Base-by-base conservation (phyloP, 1,140 invertebrate genomes). In the Drosophila sulfurigaster region DNA sequence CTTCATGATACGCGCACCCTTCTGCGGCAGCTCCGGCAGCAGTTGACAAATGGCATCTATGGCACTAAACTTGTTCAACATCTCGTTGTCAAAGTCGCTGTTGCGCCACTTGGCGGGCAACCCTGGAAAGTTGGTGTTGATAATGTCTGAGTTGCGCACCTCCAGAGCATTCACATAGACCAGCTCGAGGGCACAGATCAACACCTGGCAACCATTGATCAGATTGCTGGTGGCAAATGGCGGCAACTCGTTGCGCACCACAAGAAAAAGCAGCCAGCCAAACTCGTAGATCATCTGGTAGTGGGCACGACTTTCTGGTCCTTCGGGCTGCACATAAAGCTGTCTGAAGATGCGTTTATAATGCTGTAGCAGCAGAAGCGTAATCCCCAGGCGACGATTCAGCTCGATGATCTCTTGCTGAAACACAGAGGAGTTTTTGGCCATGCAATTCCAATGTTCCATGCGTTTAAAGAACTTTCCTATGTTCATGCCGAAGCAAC, bases 381-480 rank as follows among this genome's bases (percentile, higher is more conserved):
- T 98, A 0, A 99, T 98, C 46, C 97, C 96, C 94, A 99, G 98
- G 81, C 98, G 99, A 35, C 96, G 94, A 88, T 99, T 96, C 30
- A 99, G 93, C 60, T 96, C 95, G 58, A 97, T 96, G 51, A 99
- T 96, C 93, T 97, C 97, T 20, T 95, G 94, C 65, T 96, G 94
- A 85, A 99, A 97, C 38, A 97, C 96, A 73, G 95, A 94, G 0
- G 96, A 94, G 92, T 98, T 95, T 74, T 96, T 96, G 0, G 97
- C 95, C 97, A 99, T 98, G 85, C 98, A 97, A 48, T 96, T 96
- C 99, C 99, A 99, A 85, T 97, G 97, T 91, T 98, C 97, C 88
- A 98, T 98, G 93, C 99, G 99, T 56, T 95, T 95, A 88, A 99
- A 98, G 94, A 99, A 99, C 75, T 99, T 96, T 51, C 97, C 96